phyloP scores from a whole-genome alignment of 2,113 vertebrate species.

The Notarius quadriscutis region DNA sequence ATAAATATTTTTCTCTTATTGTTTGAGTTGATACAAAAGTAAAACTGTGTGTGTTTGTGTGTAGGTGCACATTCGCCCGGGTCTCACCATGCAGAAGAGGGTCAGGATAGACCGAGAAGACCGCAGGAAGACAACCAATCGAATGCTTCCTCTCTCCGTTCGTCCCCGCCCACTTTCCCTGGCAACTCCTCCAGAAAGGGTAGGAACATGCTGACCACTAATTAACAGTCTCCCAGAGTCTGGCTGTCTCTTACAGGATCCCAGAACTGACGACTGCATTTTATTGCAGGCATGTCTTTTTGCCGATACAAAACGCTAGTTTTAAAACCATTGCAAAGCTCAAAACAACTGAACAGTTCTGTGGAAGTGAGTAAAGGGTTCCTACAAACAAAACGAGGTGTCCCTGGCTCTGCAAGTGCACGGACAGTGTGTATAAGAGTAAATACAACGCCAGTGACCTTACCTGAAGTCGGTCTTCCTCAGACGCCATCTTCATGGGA shows the following conservation, averaged over 20 bases:
- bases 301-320: too few species aligned
- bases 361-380: too few species aligned
- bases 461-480: too few species aligned
- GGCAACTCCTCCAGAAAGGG: constrained; percentile 93
- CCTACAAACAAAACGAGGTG: too few species aligned
- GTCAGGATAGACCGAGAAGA: constrained; percentile 82
- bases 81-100: constrained; percentile 96
- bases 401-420: too few species aligned
- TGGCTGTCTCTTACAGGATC: not conserved
- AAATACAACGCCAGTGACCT: too few species aligned
- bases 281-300: too few species aligned
- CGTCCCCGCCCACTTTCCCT: constrained; percentile 91
- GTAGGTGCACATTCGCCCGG: constrained; percentile 92
- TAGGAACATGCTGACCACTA: constrained; percentile 58
- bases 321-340: too few species aligned
- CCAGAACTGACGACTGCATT: not conserved
- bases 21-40: not conserved
- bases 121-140: constrained; percentile 85
- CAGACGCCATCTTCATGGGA: too few species aligned
- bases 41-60: constrained; percentile 31
- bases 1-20: not conserved
- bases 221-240: not conserved
- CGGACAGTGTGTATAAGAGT: too few species aligned
- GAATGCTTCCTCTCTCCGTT: constrained; percentile 86
- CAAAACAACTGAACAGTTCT: too few species aligned